Base-by-base conservation (phyloP, 2,888 invertebrate genomes). In the Microplitis deprimator region DNA sequence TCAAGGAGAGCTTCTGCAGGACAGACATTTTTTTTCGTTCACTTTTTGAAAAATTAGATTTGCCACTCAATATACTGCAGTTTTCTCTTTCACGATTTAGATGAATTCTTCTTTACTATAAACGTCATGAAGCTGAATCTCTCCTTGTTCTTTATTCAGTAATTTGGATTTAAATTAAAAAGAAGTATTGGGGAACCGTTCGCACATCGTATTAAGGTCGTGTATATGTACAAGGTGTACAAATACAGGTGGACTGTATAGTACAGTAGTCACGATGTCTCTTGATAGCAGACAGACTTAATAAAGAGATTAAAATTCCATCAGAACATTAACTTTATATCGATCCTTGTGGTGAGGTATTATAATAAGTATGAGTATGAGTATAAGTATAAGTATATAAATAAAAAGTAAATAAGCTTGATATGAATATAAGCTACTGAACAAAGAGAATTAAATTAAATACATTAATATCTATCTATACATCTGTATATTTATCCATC, bases 281-380 rank as follows among this genome's bases (percentile, higher is more conserved):
- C 50, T 50, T 50, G 50, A 50, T 50, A 50, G 50, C 50, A 50
- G 50, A 50, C 50, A 50, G 50, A 13, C 50, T 50, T 50, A 50
- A 50, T 50, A 50, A 50, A 50, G 50, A 50, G 50, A 50, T 50
- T 50, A 50, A 50, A 50, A 50, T 50, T 50, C 50, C 50, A 50
- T 8, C 50, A 50, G 50, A 50, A 50, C 50, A 50, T 50, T 10
- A 50, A 50, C 50, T 50, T 13, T 8, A 50, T 13, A 50, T 50
- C 50, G 50, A 50, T 50, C 50, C 13, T 50, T 50, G 50, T 50
- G 50, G 8, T 50, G 13, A 13, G 50, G 50, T 50, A 50, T 50
- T 4, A 29, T 29, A 29, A 29, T 29, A 29, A 29, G 29, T 29
- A 29, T 29, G 29, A 29, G 29, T 29, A 29, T 29, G 29, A 29